Evolutionary conservation across 2,113 vertebrate species (phyloP).

Genomic region (Orcinus orca): DNA sequence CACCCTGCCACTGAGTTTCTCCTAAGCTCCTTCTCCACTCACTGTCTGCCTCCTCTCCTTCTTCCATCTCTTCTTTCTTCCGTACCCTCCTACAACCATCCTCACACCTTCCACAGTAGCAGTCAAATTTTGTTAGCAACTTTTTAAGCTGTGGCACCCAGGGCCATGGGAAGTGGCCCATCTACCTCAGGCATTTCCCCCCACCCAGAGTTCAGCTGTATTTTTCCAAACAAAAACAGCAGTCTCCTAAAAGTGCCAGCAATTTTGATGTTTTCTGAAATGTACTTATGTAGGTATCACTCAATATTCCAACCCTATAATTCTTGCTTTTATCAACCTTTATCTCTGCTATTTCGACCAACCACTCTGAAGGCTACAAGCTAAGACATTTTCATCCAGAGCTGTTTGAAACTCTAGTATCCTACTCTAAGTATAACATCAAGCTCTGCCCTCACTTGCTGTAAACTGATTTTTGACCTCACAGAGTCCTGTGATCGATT

Average conservation of each 20-base stretch:
- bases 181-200: not conserved
- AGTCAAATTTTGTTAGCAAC: not conserved
- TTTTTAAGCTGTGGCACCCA: not conserved
- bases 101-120: not conserved
- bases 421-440: not conserved
- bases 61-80: not conserved
- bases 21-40: not conserved
- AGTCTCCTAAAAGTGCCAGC: not conserved
- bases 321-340: not conserved
- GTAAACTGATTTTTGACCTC: not conserved
- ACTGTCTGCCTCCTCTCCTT: not conserved
- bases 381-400: not conserved
- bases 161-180: not conserved
- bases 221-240: not conserved
- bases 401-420: not conserved
- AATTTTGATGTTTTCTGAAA: not conserved
- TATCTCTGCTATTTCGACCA: not conserved
- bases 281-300: not conserved
- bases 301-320: not conserved
- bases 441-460: not conserved
- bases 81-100: not conserved
- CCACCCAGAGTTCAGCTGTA: too few relatives aligned
- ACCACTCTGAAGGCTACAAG: not conserved
- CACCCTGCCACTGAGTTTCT: not conserved
- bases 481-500: not conserved